These are phyloP conservation scores for Acanthacorydalis orientalis DNA, from an alignment of 2,888 invertebrate species.

Conservation along the genomic window DNA sequence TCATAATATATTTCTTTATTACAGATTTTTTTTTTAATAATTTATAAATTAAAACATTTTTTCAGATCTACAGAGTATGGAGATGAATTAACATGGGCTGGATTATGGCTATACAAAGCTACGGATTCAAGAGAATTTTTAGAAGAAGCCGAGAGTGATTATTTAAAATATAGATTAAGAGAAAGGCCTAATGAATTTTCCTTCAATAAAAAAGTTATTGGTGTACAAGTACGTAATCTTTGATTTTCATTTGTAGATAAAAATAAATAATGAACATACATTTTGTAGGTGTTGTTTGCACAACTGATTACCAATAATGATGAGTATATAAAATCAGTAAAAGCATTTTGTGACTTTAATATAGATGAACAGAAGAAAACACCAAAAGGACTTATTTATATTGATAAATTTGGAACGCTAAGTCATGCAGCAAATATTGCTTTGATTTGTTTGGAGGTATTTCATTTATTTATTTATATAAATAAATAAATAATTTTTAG, in stretches of 20 bases:
- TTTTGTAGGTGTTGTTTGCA: conserved; percentile 26
- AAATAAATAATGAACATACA: too few relatives aligned
- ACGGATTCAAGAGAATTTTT: conserved; percentile 29
- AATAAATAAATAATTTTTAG: too few relatives aligned
- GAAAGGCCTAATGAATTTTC: conserved; percentile 32
- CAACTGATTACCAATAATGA: conserved; percentile 17
- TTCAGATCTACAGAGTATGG: conserved; percentile 33
- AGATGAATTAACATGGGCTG: conserved; percentile 38
- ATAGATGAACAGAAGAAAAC: conserved; percentile 28
- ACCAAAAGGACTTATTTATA: conserved; percentile 33
- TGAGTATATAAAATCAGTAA: conserved; percentile 25
- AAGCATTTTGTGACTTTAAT: conserved; percentile 33
- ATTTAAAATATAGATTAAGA: conserved; percentile 28
- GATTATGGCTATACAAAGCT: conserved; percentile 35
- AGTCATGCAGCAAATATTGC: conserved; percentile 37
- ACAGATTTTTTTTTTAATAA: too few relatives aligned
- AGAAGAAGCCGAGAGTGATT: conserved; percentile 30
- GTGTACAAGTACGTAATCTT: conserved; percentile 26
- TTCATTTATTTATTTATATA: not conserved
- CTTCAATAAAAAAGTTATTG: conserved; percentile 37
- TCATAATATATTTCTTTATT: too few relatives aligned
- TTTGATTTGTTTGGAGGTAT: conserved; percentile 33
- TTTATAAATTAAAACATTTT: too few relatives aligned
- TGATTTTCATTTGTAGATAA: not conserved
- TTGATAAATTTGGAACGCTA: conserved; percentile 34